Evolutionary conservation across 1,140 invertebrate species (phyloP), one percentile per base, ranked within the genome.

Genomic region (Hypsibius dujardini): DNA sequence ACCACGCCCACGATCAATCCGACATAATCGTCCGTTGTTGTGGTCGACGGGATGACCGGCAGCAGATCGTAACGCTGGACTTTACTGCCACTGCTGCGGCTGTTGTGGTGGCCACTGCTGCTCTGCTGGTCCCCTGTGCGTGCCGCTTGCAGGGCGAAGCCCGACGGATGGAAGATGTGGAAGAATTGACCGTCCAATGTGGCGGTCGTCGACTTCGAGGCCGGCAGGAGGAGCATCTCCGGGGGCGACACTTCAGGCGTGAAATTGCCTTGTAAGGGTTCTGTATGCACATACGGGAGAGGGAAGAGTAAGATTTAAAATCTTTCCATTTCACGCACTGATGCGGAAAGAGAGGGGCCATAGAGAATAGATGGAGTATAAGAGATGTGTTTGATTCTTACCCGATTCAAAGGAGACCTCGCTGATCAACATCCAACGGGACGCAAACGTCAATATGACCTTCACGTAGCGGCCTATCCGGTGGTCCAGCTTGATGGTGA

Each of bases 391-490:
- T 67, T 42, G 45, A 45, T 74, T 47, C 46, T 70, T 69, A 46
- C 73, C 74, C 70, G 79, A 81, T n/a, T 75, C 74, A 73, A 82
- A 81, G 46, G 75, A 73, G 67, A 93, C 83, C 81, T 94, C 91
- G 79, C 89, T 90, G 75, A 95, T 85, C 79, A 95, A 86, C 73
- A 95, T 89, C 90, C 90, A 94, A 70, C 85, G 83, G 1, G 88
- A 84, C 2, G 88, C 86, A 79, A 93, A 94, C 75, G 84, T 84
- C 12, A 93, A 80, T 75, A 87, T 85, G 15, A 93, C 81, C 75
- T 88, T 88, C 46, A 93, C 85, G 80, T 87, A 90, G 76, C 85
- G 84, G 1, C 88, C 90, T 46, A 92, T 84, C 2, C 88, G 84
- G 75, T 92, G 86, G 77, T 90, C 86, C 15, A 93, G 83, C 75